Evolutionary conservation across 2,888 invertebrate genomes (phyloP).

Genomic region (Linnaemya tessellans): DNA sequence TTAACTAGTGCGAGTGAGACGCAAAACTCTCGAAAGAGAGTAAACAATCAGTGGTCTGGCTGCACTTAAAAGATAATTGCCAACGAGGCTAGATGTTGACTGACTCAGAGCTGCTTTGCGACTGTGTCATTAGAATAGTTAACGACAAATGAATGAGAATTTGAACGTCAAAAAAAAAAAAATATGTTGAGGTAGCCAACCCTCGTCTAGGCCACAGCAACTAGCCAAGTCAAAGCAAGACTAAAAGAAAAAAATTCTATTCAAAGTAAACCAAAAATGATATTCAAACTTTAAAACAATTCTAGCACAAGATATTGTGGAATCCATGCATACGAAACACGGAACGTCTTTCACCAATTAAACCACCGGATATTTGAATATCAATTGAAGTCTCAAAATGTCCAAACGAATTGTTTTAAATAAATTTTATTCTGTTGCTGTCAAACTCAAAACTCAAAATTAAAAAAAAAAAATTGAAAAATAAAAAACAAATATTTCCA

Average conservation of each 20-base stretch:
- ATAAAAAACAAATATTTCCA: constrained; percentile 12
- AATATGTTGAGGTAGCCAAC: background rate
- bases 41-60: no score
- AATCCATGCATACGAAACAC: constrained; percentile 14
- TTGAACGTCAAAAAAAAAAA: constrained; percentile 16
- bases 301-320: constrained; percentile 45
- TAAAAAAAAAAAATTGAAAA: no score
- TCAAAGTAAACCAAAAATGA: constrained; percentile 2
- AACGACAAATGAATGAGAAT: constrained; percentile 18
- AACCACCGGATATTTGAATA: constrained; percentile 60
- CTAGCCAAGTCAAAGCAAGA: background rate
- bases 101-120: no score
- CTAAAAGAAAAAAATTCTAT: constrained; percentile 22
- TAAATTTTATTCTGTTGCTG: constrained; percentile 13
- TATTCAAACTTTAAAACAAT: constrained; percentile 22
- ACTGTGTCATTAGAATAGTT: background rate
- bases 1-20: no score
- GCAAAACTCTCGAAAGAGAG: no score
- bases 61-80: no score
- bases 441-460: constrained; percentile 3
- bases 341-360: constrained; percentile 10
- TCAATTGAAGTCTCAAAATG: constrained; percentile 43
- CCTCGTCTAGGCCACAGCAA: background rate
- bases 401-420: constrained; percentile 42
- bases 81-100: no score